Conservation (phyloP, 2,888 invertebrate species). For the Dromius quadrimaculatus region DNA sequence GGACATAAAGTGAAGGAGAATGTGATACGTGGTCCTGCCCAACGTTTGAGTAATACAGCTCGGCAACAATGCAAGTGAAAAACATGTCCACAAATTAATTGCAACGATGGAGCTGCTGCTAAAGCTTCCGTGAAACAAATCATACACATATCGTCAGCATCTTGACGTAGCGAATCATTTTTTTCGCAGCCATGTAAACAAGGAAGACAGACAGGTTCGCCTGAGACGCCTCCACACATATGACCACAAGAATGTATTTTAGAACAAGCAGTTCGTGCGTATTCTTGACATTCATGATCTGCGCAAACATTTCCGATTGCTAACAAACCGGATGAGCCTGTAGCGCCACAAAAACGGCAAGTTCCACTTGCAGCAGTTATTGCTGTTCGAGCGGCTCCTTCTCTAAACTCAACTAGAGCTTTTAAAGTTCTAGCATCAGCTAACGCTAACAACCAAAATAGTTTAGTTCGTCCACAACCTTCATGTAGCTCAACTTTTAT, state of each 20-base stretch:
- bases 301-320: constrained; percentile 95
- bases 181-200: constrained; percentile 87
- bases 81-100: constrained; percentile 93
- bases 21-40: constrained; percentile 96
- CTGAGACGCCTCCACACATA: constrained; percentile 92
- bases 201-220: constrained; percentile 87
- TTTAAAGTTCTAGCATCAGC: constrained; percentile 95
- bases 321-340: constrained; percentile 84
- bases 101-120: constrained; percentile 94
- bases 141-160: constrained; percentile 99
- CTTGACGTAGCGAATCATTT: constrained; percentile 80
- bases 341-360: constrained; percentile 92
- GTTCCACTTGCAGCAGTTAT: constrained; percentile 72
- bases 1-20: constrained; percentile 97
- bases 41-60: constrained; percentile 85
- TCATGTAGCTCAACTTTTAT: constrained; percentile 96
- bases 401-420: constrained; percentile 90
- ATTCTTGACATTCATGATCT: constrained; percentile 93
- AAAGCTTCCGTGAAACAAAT: constrained; percentile 98
- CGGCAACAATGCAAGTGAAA: constrained; percentile 95
- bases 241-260: constrained; percentile 90
- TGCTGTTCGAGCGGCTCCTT: constrained; percentile 72
- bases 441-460: constrained; percentile 93
- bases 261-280: constrained; percentile 84
- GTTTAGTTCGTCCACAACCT: constrained; percentile 93